phyloP scores from a whole-genome alignment of 2,113 vertebrate species.

The Centropus bengalensis region DNA sequence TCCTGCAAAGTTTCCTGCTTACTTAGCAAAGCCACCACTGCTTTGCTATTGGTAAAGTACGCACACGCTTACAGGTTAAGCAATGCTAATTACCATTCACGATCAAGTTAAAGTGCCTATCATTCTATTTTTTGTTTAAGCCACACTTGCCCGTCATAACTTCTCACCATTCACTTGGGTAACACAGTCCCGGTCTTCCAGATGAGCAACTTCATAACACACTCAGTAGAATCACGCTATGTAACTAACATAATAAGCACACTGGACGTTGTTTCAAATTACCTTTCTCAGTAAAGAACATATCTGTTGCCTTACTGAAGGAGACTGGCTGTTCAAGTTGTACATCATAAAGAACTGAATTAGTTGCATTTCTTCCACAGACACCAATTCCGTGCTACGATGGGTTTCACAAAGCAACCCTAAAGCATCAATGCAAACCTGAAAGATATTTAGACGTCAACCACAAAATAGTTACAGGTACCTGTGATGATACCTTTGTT shows the following conservation, averaged over 20 bases:
- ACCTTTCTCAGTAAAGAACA: constrained; percentile 93
- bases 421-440: constrained; percentile 94
- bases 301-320: constrained; percentile 88
- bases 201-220: rapidly evolving
- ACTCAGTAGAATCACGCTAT: not conserved
- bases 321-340: constrained; percentile 90
- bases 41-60: not conserved
- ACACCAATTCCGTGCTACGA: constrained; percentile 89
- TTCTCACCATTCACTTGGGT: not conserved
- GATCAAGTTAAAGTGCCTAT: not conserved
- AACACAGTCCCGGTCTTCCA: not conserved
- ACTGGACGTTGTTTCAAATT: not conserved
- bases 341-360: constrained; percentile 85
- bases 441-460: constrained; percentile 21
- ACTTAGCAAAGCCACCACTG: rapidly evolving
- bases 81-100: not conserved
- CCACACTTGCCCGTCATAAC: not conserved
- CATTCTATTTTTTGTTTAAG: not conserved
- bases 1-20: not conserved
- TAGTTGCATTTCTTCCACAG: constrained; percentile 86
- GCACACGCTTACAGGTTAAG: not conserved
- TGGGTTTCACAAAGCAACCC: constrained; percentile 93
- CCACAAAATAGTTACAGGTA: not conserved
- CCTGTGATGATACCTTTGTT: not conserved
- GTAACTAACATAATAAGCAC: not conserved